A percentile compares a stretch with the other conserved stretches of the same genome.
Evolutionary conservation across 1,140 invertebrate genomes (phyloP).

Genomic region (Eubasilissa regina): DNA sequence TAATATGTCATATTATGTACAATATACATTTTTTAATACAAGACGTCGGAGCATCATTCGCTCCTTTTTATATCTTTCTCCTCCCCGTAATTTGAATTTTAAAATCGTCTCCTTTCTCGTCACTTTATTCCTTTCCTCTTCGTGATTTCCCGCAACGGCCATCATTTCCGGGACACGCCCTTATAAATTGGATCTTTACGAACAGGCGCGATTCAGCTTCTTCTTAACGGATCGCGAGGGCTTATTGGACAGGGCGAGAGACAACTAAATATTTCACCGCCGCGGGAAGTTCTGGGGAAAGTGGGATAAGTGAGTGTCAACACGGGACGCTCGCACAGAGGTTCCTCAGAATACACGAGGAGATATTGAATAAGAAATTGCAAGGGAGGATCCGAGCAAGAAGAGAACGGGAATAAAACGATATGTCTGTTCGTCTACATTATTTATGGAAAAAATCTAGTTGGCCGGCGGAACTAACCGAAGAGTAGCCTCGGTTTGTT

Average conservation of each 20-base stretch:
- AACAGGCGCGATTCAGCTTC: conserved; percentile 13
- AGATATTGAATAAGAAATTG: conserved; percentile 43
- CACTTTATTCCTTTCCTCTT: background rate
- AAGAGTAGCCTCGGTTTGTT: no score
- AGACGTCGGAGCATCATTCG: no score
- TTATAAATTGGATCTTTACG: conserved; percentile 25
- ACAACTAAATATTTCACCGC: conserved; percentile 24
- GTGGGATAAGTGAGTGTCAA: conserved; percentile 37
- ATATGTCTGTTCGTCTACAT: conserved; percentile 25
- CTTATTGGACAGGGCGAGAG: conserved; percentile 11
- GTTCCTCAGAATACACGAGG: conserved; percentile 28
- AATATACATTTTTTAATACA: no score
- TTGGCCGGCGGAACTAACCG: background rate
- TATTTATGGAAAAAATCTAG: conserved; percentile 26
- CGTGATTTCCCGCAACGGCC: conserved; percentile 33
- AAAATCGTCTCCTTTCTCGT: conserved; percentile 20
- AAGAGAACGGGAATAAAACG: conserved; percentile 21
- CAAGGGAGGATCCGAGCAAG: background rate
- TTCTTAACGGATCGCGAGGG: conserved; percentile 21
- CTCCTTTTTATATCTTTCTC: background rate
- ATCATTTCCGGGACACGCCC: conserved; percentile 33
- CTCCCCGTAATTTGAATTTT: conserved; percentile 26
- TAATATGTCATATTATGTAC: no score
- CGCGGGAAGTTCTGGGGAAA: background rate
- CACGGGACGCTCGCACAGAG: conserved; percentile 22